Percentiles rank a stretch among this genome's conserved stretches.
Evolutionary conservation across 1,140 invertebrate genomes (phyloP).

Genomic region (Ephestia elutella): DNA sequence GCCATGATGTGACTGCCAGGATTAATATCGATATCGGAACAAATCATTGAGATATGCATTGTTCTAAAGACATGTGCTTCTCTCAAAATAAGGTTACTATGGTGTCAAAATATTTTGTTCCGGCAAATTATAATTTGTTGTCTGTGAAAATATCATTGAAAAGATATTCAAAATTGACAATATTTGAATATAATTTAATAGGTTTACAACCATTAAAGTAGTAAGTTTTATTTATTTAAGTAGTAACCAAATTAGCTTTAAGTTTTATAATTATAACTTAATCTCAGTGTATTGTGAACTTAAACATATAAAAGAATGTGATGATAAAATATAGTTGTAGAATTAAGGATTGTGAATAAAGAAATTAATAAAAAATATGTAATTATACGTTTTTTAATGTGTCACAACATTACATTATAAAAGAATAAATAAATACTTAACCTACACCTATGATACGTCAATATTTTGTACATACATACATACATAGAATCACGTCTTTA

Average conservation of each 20-base stretch:
- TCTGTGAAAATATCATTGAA: too few relatives aligned
- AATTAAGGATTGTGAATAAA: not conserved
- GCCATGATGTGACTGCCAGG: too few relatives aligned
- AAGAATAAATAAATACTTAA: not conserved
- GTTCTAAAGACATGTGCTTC: too few relatives aligned
- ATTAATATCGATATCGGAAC: too few relatives aligned
- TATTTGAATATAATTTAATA: not conserved
- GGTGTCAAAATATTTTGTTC: too few relatives aligned
- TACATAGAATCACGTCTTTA: too few relatives aligned
- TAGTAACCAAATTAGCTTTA: slow-evolving; percentile 16
- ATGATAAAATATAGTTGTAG: not conserved
- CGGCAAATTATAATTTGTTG: not conserved
- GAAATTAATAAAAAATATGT: not conserved
- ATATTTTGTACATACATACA: too few relatives aligned
- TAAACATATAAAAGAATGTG: slow-evolving; percentile 4
- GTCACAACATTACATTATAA: not conserved
- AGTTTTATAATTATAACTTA: not conserved
- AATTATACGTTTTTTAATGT: not conserved
- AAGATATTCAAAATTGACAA: not conserved
- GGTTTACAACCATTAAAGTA: not conserved
- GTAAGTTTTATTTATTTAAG: slow-evolving; percentile 24
- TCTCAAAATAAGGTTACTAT: too few relatives aligned
- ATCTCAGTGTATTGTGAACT: slow-evolving; percentile 5
- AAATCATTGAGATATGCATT: too few relatives aligned
- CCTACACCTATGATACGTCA: too few relatives aligned